Conservation (phyloP, 2,113 vertebrate species). For the Lagopus muta region DNA sequence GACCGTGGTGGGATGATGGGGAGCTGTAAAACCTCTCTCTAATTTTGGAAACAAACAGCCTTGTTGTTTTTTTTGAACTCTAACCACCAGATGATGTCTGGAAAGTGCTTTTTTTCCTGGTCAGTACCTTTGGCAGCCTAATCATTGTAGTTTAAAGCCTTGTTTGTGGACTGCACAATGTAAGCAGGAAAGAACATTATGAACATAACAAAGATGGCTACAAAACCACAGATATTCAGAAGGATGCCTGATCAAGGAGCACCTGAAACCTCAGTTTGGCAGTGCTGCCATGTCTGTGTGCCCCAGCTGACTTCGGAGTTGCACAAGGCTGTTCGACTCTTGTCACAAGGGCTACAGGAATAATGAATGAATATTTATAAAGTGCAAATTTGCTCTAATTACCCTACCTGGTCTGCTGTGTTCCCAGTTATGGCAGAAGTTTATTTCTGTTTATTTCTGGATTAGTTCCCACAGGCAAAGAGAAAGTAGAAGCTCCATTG, state of each 20-base stretch:
- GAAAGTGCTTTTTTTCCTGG: neutral
- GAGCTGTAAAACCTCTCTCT: neutral
- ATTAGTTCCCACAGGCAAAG: neutral
- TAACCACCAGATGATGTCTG: neutral
- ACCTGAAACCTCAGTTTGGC: neutral
- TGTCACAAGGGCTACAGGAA: conserved; percentile 1
- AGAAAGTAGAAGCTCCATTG: neutral
- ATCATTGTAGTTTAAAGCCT: neutral
- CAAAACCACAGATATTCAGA: neutral
- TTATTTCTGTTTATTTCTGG: conserved; percentile 37
- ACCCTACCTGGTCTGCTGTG: conserved; percentile 22
- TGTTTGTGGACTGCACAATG: neutral
- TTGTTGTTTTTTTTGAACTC: neutral
- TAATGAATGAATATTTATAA: conserved; percentile 47
- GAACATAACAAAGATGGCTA: neutral
- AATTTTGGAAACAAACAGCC: neutral
- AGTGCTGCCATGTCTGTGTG: neutral
- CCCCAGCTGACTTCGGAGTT: neutral
- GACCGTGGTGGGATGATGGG: neutral
- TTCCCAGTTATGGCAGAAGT: conserved; percentile 25
- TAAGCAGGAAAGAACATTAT: neutral
- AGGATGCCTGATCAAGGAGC: neutral
- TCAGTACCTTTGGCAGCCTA: neutral
- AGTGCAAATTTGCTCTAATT: conserved; percentile 57
- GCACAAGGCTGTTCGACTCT: neutral